Evolutionary conservation across 2,113 vertebrate genomes (phyloP), one percentile per base, ranked within the genome.

Genomic region (Geococcyx californianus): DNA sequence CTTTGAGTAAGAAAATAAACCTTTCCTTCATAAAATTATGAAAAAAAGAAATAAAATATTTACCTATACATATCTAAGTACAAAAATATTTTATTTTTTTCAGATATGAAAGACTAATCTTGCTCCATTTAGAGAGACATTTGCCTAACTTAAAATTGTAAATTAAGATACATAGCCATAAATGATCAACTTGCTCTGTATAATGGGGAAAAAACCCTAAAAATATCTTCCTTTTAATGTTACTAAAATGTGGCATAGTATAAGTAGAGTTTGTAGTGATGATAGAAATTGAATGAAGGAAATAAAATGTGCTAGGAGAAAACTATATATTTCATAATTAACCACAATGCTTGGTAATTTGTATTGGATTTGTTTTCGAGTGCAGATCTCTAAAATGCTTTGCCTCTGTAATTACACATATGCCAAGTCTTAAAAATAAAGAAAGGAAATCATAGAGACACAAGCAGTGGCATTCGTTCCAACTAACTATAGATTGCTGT

Each of bases 161-260:
- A 74, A 52, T 80, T 84, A 73, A 67, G 11, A 5, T 6, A 1
- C 3, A 28, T 9, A 70, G 7, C 6, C 16, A 42, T 72, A 84
- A 68, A 33, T 56, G 25, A 68, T 17, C 7, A 25, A 70, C 44
- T 52, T 75, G 3, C 9, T 77, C 36, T 40, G 7, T 81, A 28
- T 51, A 74, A 69, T n/a, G 7, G 3, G 33, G 2, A 10, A 68
- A 56, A 70, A 60, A 5, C 0, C n/a, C n/a, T 1, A 28, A 42
- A 87, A 56, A 62, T 6, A 17, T 10, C 2, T 40, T 63, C 38
- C 13, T 55, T 87, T 81, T n/a, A 74, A 59, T 74, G 5, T 14
- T 64, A 44, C 38, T 33, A 80, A 79, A 55, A 17, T 4, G 26
- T 20, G 23, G 3, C 6, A n/a, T 63, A 40, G 84, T 66, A 18